phyloP scores from a whole-genome alignment of 2,797 vertebrate genomes.

The Merluccius polli region DNA sequence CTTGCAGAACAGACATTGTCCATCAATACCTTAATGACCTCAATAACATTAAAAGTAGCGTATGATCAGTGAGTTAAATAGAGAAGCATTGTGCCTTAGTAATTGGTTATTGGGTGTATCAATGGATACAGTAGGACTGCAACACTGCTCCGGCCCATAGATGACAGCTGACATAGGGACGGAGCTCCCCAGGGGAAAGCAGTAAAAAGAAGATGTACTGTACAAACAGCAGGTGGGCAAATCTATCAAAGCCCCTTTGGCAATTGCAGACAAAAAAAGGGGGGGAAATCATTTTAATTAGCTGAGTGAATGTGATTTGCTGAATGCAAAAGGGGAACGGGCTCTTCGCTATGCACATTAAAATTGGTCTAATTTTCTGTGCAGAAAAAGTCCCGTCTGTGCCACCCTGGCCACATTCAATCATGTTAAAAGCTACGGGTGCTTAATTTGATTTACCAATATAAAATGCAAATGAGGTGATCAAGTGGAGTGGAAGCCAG shows the following conservation, averaged over 20 bases:
- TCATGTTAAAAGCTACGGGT: constrained; percentile 99
- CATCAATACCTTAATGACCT: not conserved
- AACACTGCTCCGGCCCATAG: constrained; percentile 4
- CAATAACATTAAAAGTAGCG: constrained; percentile 30
- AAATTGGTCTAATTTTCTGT: constrained; percentile 99
- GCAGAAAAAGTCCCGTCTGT: constrained; percentile 94
- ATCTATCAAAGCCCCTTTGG: constrained; percentile 81
- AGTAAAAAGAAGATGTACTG: constrained; percentile 62
- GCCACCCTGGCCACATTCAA: constrained; percentile 96
- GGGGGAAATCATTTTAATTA: constrained; percentile 95
- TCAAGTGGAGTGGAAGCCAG: constrained; percentile 97
- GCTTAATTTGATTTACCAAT: constrained; percentile 99
- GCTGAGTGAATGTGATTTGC: constrained; percentile 97
- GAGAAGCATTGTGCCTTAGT: constrained; percentile 30
- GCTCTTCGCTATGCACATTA: constrained; percentile 83
- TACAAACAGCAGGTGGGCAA: constrained; percentile 88
- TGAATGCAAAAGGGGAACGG: constrained; percentile 80
- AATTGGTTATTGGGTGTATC: constrained; percentile 40
- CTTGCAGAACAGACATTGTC: not conserved
- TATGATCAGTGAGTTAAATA: constrained; percentile 33
- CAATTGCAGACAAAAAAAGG: constrained; percentile 72
- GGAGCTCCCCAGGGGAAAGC: constrained; percentile 15
- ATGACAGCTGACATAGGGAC: constrained; percentile 13
- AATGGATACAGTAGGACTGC: constrained; percentile 17
- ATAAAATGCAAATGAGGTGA: constrained; percentile 99